Base-by-base conservation (phyloP, 2,113 vertebrate genomes). In the Seriola dumerili region DNA sequence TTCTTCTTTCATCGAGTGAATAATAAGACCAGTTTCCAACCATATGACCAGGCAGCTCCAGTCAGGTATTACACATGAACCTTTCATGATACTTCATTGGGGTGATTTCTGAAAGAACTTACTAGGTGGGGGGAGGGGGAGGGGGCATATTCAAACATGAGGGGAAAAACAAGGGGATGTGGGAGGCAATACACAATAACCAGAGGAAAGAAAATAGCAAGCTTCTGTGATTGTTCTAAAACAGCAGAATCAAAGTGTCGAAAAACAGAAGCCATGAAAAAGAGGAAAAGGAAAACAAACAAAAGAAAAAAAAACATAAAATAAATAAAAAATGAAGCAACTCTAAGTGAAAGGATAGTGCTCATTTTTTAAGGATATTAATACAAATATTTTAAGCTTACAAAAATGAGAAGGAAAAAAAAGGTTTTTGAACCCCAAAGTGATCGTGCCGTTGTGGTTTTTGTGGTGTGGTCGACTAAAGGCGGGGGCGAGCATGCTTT, bases 321-420 rank as follows among this genome's bases (percentile, higher is more conserved):
- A 92, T 87, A 93, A 94, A 94, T 92, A 83, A 86, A 42, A 93
- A 92, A 88, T 59, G 69, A 90, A 88, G 83, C 85, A 70, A 86
- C 68, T 81, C 86, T 91, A 88, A 77, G 80, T 73, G 69, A 86
- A 88, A 81, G 55, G 76, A 84, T 76, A 81, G 86, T 89, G 93
- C 86, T 92, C 61, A 62, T 86, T 88, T 83, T 76, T 83, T 76
- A 72, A 87, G 71, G 81, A 89, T 88, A 89, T 82, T 81, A 90
- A 80, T 84, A 91, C 71, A 92, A 77, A 90, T 74, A 72, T 61
- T 75, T 88, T 70, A 91, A 81, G 81, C 81, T 80, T 90, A 88
- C 57, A 89, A 88, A 88, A 82, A 64, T 6, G 17, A 59, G 21
- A 25, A 58, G 40, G 16, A 55, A 44, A 80, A 76, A 81, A 85